Conservation (phyloP, 1,140 invertebrate genomes). For the Berghia stephanieae region DNA sequence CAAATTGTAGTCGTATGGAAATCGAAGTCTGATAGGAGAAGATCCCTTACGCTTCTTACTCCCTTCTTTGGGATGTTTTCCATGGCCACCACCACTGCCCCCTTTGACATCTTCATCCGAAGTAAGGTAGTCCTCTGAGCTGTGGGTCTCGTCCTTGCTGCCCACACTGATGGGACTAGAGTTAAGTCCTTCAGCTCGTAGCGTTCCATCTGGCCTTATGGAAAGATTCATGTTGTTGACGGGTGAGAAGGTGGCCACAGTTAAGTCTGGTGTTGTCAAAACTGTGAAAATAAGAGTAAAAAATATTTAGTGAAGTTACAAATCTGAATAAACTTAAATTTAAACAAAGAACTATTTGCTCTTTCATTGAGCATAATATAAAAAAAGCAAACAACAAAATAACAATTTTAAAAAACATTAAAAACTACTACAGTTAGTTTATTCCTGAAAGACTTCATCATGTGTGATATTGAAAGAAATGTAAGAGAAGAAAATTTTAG, state of each 20-base stretch:
- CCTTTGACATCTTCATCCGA: conserved; percentile 32
- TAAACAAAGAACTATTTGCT: no score
- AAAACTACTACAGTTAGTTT: neutral
- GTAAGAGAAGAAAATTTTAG: neutral
- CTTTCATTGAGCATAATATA: no score
- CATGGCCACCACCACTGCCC: no score
- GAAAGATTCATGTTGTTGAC: conserved; percentile 33
- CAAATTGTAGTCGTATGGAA: conserved; percentile 28
- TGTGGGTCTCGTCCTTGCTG: conserved; percentile 31
- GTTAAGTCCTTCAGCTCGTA: conserved; percentile 20
- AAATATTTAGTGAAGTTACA: no score
- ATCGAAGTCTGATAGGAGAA: conserved; percentile 27
- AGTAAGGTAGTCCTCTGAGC: conserved; percentile 31
- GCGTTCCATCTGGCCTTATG: conserved; percentile 18
- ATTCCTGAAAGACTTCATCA: neutral
- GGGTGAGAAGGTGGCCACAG: conserved; percentile 31
- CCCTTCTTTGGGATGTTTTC: conserved; percentile 28
- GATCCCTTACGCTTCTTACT: conserved; percentile 30
- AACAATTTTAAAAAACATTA: neutral
- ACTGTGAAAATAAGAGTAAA: no score
- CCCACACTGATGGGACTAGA: conserved; percentile 23
- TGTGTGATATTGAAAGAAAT: neutral
- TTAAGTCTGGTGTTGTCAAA: conserved; percentile 30
- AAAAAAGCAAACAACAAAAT: neutral
- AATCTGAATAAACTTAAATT: no score